Evolutionary conservation across 2,113 vertebrate species (phyloP).

Genomic region (Artemisiospiza belli): DNA sequence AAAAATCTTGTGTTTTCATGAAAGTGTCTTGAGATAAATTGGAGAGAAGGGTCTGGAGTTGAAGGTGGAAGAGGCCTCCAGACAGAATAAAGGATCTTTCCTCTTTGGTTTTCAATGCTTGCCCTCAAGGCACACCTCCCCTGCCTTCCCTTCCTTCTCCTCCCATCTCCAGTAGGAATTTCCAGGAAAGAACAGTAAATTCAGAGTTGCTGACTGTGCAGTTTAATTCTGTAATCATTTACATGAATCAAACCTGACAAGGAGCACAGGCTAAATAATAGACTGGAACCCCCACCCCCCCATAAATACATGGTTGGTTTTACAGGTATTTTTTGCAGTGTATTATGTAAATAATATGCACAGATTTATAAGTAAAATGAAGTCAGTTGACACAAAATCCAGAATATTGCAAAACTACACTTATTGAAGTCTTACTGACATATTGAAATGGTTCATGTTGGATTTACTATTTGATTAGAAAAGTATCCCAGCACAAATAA

Average conservation of each 20-base stretch:
- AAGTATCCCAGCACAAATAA: background rate
- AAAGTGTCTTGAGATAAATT: background rate
- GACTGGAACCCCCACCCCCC: rapidly evolving
- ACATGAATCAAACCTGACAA: background rate
- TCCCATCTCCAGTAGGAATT: background rate
- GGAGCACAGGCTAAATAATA: background rate
- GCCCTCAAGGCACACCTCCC: too few relatives aligned
- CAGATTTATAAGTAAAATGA: background rate
- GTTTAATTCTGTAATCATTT: background rate
- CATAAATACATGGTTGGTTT: background rate
- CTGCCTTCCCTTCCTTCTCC: background rate
- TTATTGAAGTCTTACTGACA: background rate
- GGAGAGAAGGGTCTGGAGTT: background rate
- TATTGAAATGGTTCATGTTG: background rate
- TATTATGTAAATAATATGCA: background rate
- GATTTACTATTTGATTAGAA: background rate
- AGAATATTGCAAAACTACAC: background rate
- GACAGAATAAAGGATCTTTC: background rate
- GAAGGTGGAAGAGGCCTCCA: background rate
- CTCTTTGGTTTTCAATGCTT: background rate
- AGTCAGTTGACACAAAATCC: background rate
- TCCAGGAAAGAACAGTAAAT: background rate
- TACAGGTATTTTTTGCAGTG: background rate
- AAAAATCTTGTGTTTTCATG: background rate
- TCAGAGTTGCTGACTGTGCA: rapidly evolving